Percentiles rank a stretch among this genome's conserved stretches.
Evolutionary conservation across 2,888 invertebrate genomes (phyloP).

Genomic region (Steinernema scapterisci): DNA sequence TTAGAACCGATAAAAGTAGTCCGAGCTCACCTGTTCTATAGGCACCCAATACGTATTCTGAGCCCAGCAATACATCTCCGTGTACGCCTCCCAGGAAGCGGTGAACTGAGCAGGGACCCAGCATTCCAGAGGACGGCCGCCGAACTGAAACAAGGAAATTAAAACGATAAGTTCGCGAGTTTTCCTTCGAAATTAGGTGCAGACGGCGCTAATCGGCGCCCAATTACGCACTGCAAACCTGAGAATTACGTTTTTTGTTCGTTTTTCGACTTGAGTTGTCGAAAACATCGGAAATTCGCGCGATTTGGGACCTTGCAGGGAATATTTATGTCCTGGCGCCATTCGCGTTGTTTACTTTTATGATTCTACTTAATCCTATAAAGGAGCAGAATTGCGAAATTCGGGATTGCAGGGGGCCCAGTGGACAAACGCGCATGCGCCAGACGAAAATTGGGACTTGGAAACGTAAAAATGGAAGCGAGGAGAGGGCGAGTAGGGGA

Average conservation of each 20-base stretch:
- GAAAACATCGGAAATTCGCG: too few relatives aligned
- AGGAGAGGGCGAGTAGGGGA: neutral
- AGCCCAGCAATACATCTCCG: slow-evolving; percentile 72
- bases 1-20: slow-evolving; percentile 21
- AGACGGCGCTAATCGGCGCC: too few relatives aligned
- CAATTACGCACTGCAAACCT: too few relatives aligned
- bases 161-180: too few relatives aligned
- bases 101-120: slow-evolving; percentile 69
- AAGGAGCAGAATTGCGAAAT: neutral
- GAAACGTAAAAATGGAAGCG: neutral
- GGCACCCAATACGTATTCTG: slow-evolving; percentile 70
- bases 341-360: too few relatives aligned
- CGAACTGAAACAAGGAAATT: slow-evolving; percentile 52
- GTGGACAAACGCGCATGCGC: neutral
- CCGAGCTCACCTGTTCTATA: slow-evolving; percentile 58
- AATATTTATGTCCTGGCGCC: too few relatives aligned
- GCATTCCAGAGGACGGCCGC: slow-evolving; percentile 68
- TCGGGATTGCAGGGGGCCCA: neutral
- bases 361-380: too few relatives aligned
- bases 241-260: too few relatives aligned
- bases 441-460: too few relatives aligned
- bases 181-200: too few relatives aligned
- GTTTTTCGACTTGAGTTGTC: too few relatives aligned
- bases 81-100: slow-evolving; percentile 71
- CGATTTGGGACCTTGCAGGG: too few relatives aligned